Percentiles rank a stretch among this genome's conserved stretches.
Conservation (phyloP, 2,888 invertebrate species). For the Alloplasta piceator region DNA sequence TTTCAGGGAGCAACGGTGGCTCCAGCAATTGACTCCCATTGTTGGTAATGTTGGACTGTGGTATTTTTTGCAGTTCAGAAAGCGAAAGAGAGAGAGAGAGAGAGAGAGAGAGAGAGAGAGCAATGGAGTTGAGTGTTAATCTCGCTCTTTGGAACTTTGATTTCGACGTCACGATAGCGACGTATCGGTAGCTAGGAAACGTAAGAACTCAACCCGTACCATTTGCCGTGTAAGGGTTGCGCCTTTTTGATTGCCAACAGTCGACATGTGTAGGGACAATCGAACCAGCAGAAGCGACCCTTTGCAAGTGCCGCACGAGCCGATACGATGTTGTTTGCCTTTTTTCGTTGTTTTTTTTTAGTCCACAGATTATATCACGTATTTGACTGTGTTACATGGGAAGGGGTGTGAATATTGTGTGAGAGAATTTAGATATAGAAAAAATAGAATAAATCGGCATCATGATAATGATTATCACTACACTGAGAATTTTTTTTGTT, state of each 20-base stretch:
- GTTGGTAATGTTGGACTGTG: conserved; percentile 72
- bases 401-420: background rate
- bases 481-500: too few species aligned
- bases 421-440: background rate
- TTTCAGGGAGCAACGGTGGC: conserved; percentile 64
- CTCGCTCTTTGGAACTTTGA: conserved; percentile 44
- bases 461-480: background rate
- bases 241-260: too few species aligned
- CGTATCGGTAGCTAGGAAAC: background rate
- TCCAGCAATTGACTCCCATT: conserved; percentile 79
- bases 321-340: conserved; percentile 44
- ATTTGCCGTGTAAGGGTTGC: too few species aligned
- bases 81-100: conserved; percentile 12
- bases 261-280: conserved; percentile 3
- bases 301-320: conserved; percentile 46
- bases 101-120: background rate
- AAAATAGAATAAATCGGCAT: background rate
- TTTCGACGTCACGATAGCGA: conserved; percentile 49
- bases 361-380: background rate
- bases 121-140: conserved; percentile 51
- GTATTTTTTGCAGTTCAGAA: conserved; percentile 70
- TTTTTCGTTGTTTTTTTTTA: conserved; percentile 17
- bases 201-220: too few species aligned
- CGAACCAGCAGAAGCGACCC: conserved; percentile 21
- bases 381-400: background rate